Conservation (phyloP, 1,140 invertebrate genomes). For the Bombus impatiens region DNA sequence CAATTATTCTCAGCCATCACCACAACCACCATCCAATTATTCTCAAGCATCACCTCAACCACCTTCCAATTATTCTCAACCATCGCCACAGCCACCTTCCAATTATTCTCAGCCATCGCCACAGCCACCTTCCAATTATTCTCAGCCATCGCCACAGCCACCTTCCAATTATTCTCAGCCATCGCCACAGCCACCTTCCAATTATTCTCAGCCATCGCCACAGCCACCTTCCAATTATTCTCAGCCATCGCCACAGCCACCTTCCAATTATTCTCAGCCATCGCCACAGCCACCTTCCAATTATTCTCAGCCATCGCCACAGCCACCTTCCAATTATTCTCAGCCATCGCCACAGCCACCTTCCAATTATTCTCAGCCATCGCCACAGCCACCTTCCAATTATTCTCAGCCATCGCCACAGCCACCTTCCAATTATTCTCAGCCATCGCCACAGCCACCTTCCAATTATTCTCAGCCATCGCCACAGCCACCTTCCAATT, state of each 20-base stretch:
- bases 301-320: slow-evolving; percentile 68
- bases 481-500: slow-evolving; percentile 70
- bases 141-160: slow-evolving; percentile 76
- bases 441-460: slow-evolving; percentile 68
- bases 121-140: slow-evolving; percentile 72
- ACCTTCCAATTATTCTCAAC: slow-evolving; percentile 73
- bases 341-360: slow-evolving; percentile 68
- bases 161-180: slow-evolving; percentile 65
- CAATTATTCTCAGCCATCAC: slow-evolving; percentile 71
- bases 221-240: slow-evolving; percentile 64
- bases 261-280: slow-evolving; percentile 74
- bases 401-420: slow-evolving; percentile 77
- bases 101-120: slow-evolving; percentile 67
- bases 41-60: slow-evolving; percentile 73
- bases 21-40: slow-evolving; percentile 67
- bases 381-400: slow-evolving; percentile 65
- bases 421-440: slow-evolving; percentile 71
- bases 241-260: slow-evolving; percentile 69
- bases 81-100: slow-evolving; percentile 68
- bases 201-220: slow-evolving; percentile 73
- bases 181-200: slow-evolving; percentile 63
- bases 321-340: slow-evolving; percentile 70
- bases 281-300: slow-evolving; percentile 67
- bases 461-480: slow-evolving; percentile 72
- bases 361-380: slow-evolving; percentile 72